Evolutionary conservation across 2,113 vertebrate genomes (phyloP).

Genomic region (Daubentonia madagascariensis): DNA sequence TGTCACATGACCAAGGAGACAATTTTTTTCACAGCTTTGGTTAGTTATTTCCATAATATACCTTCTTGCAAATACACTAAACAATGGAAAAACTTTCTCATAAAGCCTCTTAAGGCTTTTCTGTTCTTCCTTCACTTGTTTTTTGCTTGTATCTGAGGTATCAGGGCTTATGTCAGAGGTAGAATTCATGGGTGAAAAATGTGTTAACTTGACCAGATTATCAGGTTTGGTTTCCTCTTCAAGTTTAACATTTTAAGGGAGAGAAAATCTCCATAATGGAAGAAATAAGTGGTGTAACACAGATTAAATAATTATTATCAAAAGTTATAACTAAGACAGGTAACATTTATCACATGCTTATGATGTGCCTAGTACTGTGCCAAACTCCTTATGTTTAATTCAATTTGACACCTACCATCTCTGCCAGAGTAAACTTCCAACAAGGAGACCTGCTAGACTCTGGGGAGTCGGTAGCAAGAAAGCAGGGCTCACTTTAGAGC

Average conservation of each 20-base stretch:
- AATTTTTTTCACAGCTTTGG: slow-evolving; percentile 43
- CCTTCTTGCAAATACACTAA: not conserved
- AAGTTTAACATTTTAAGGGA: slow-evolving; percentile 20
- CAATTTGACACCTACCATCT: not conserved
- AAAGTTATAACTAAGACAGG: not conserved
- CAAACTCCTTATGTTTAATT: not conserved
- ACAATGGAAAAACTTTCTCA: not conserved
- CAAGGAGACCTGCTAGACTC: not conserved
- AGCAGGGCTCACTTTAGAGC: not conserved
- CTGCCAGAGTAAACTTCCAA: not conserved
- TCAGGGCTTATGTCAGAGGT: slow-evolving; percentile 55
- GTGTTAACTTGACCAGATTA: not conserved
- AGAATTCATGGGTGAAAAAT: slow-evolving; percentile 37
- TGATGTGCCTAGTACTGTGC: not conserved
- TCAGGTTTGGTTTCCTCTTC: slow-evolving; percentile 41
- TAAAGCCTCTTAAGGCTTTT: not conserved
- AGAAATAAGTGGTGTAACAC: not conserved
- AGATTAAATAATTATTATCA: not conserved
- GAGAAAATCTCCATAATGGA: not conserved
- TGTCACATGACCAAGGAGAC: not conserved
- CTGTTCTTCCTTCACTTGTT: not conserved
- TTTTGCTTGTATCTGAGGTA: slow-evolving; percentile 62
- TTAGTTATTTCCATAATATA: not conserved
- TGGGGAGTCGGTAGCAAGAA: not conserved
- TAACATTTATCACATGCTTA: not conserved